Evolutionary conservation across 2,113 vertebrate genomes (phyloP).

Genomic region (Calidris pygmaea): DNA sequence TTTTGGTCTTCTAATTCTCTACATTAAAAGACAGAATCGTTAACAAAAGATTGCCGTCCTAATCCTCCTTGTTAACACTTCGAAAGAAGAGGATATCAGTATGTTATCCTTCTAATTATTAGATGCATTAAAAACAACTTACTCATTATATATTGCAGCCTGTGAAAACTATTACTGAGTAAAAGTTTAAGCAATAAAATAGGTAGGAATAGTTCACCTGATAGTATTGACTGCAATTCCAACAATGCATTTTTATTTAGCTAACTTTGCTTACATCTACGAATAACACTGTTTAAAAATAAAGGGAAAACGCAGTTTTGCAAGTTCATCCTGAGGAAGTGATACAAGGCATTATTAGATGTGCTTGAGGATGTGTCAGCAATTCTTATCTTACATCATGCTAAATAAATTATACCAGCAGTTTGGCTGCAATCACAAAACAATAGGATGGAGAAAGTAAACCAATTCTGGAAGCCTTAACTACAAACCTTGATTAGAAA

Average conservation of each 20-base stretch:
- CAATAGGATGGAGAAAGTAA: background rate
- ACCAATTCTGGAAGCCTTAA: background rate
- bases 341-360: slow-evolving; percentile 11
- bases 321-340: slow-evolving; percentile 25
- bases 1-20: slow-evolving; percentile 1
- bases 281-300: background rate
- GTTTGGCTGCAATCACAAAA: background rate
- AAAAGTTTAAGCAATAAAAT: background rate
- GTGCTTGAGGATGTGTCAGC: background rate
- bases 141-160: background rate
- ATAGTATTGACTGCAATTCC: background rate
- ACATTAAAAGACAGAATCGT: background rate
- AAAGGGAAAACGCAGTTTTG: background rate
- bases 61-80: background rate
- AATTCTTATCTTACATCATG: background rate
- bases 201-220: background rate
- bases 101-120: background rate
- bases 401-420: background rate
- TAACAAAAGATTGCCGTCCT: background rate
- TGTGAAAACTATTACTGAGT: background rate
- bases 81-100: background rate
- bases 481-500: background rate
- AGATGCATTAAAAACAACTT: background rate
- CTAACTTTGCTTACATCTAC: background rate
- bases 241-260: background rate